Evolutionary conservation across 2,113 vertebrate species (phyloP).

Genomic region (Spea bombifrons): DNA sequence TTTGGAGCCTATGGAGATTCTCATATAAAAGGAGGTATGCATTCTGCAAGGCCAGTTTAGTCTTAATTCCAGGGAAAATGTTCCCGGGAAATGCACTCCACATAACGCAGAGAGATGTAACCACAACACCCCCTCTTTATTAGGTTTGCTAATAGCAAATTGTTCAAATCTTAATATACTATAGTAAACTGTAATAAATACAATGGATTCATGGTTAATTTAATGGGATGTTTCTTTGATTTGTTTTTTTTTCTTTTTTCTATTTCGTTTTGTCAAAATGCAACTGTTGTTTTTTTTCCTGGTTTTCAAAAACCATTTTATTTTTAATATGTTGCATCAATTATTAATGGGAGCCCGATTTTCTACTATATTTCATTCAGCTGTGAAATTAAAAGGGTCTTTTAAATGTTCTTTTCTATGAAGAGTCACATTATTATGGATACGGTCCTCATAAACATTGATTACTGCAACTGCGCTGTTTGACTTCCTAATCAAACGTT

Average conservation of each 20-base stretch:
- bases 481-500: slow-evolving; percentile 41
- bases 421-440: neutral
- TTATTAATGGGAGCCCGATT: slow-evolving; percentile 41
- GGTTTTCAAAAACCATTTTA: slow-evolving; percentile 19
- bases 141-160: too few species aligned
- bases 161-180: too few species aligned
- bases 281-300: slow-evolving; percentile 17
- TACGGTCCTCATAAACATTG: slow-evolving; percentile 23
- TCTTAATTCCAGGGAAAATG: too few species aligned
- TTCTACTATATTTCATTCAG: slow-evolving; percentile 32
- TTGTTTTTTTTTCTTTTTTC: neutral
- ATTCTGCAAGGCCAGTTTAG: too few species aligned
- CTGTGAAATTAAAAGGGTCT: slow-evolving; percentile 40
- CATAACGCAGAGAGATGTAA: too few species aligned
- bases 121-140: too few species aligned
- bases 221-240: neutral
- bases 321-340: slow-evolving; percentile 30
- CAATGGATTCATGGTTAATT: too few species aligned
- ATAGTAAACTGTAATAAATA: too few species aligned
- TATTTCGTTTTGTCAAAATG: neutral
- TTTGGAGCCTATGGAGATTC: too few species aligned
- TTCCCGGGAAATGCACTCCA: too few species aligned
- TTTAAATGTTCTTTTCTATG: slow-evolving; percentile 10
- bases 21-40: too few species aligned
- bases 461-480: slow-evolving; percentile 20